Evolutionary conservation across 2,888 invertebrate species (phyloP), one percentile per base, ranked within the genome.

Genomic region (Pomacea canaliculata): DNA sequence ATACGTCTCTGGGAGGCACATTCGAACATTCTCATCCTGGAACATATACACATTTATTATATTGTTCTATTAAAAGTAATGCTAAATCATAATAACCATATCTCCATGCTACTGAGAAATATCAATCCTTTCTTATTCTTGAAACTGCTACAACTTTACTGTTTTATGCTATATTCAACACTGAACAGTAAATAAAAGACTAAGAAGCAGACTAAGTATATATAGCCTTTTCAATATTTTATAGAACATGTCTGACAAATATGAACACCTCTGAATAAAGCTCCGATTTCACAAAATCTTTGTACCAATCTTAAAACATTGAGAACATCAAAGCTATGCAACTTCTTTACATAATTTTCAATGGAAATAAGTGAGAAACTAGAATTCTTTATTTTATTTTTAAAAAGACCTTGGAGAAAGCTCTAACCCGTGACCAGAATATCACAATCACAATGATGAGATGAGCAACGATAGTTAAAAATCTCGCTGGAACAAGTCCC

Each of bases 391-490:
- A 37, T 37, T 37, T 37, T 37, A 37, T 37, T 37, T 23, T 23
- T 23, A 23, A 23, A 23, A 37, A 37, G 5, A 5, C 37, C 37
- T 37, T 37, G 37, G 3, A 37, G 37, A 56, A 59, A n/a, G 7
- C 16, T 83, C 86, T 83, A 85, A 90, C 90, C 83, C 92, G 92
- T 89, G 93, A 92, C 94, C 94, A 94, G 92, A 95, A 91, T 83
- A 95, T 92, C 78, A 94, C 93, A 77, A 94, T 92, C 71, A 93
- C 92, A 82, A 95, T 93, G 78, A 94, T 93, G 75, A 95, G 92
- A 91, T 95, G 95, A 73, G 94, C 94, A 79, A 94, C 91, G 72
- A 95, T 92, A 79, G 94, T 93, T 81, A 95, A 91, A 91, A 95
- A 95, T 83, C 94, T 92, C 76, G 94, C 93, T 81, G 95, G 94